Conservation (phyloP, 1,140 invertebrate genomes). For the Penaeus indicus region DNA sequence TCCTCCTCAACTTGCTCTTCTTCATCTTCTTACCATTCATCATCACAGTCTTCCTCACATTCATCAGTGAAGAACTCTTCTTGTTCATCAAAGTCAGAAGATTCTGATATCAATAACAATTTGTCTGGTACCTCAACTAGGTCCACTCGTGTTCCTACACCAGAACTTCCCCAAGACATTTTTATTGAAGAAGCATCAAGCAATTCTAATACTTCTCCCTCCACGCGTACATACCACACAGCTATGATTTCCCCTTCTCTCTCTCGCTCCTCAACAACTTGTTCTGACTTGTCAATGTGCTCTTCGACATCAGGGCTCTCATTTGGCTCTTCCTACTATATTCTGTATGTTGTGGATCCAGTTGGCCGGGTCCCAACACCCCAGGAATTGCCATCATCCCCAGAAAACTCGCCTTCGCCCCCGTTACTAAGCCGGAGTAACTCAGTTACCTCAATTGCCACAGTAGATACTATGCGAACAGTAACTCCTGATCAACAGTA, state of each 20-base stretch:
- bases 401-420: slow-evolving; percentile 56
- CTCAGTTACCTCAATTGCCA: slow-evolving; percentile 37
- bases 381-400: slow-evolving; percentile 58
- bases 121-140: neutral
- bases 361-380: slow-evolving; percentile 49
- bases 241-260: slow-evolving; percentile 24
- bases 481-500: slow-evolving; percentile 62
- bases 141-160: no score
- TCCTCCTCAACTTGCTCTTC: slow-evolving; percentile 44
- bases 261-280: slow-evolving; percentile 39
- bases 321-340: slow-evolving; percentile 65
- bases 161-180: neutral
- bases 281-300: slow-evolving; percentile 44
- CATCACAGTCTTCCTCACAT: slow-evolving; percentile 51
- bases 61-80: slow-evolving; percentile 31
- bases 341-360: slow-evolving; percentile 62
- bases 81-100: slow-evolving; percentile 43
- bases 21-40: slow-evolving; percentile 44
- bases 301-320: slow-evolving; percentile 59
- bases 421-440: slow-evolving; percentile 28
- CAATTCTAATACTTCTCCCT: neutral
- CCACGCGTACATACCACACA: slow-evolving; percentile 20
- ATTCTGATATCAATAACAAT: slow-evolving; percentile 58
- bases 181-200: neutral
- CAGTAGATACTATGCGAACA: slow-evolving; percentile 57